Evolutionary conservation across 1,140 invertebrate species (phyloP).

Genomic region (Chrysomallon squamiferum): DNA sequence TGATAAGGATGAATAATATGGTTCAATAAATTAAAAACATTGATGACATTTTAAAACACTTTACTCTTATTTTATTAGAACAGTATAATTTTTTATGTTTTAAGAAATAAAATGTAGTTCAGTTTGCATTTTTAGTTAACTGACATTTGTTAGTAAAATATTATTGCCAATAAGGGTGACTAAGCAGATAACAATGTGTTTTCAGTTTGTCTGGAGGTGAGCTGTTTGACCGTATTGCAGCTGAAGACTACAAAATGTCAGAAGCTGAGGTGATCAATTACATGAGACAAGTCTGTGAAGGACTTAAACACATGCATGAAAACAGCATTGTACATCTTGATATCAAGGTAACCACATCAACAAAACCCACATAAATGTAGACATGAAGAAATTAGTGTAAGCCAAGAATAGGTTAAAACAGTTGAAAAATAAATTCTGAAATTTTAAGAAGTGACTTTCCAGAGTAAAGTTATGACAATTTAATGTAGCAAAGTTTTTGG

Average conservation of each 20-base stretch:
- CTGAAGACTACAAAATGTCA: slow-evolving; percentile 97
- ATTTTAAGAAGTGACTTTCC: neutral
- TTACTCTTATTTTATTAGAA: too few species aligned
- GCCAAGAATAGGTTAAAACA: too few species aligned
- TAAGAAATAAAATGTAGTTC: too few species aligned
- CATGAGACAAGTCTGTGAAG: slow-evolving; percentile 98
- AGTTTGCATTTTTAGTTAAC: too few species aligned
- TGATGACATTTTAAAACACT: too few species aligned
- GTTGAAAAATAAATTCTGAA: neutral
- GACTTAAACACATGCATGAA: slow-evolving; percentile 99
- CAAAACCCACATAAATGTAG: neutral
- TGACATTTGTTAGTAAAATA: too few species aligned
- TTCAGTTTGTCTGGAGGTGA: slow-evolving; percentile 94
- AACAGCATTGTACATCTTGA: slow-evolving; percentile 98
- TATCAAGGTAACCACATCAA: slow-evolving; percentile 60
- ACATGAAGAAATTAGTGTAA: neutral
- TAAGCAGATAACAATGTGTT: too few species aligned
- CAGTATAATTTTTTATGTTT: too few species aligned
- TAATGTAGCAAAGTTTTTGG: too few species aligned
- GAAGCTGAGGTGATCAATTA: slow-evolving; percentile 99
- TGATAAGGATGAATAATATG: too few species aligned
- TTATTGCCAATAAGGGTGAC: too few species aligned
- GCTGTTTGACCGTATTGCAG: slow-evolving; percentile 96
- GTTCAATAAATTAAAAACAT: too few species aligned
- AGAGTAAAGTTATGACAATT: neutral